A percentile compares a stretch with the other conserved stretches of the same genome.
Evolutionary conservation across 1,140 invertebrate genomes (phyloP).

Genomic region (Drosophila orosa): DNA sequence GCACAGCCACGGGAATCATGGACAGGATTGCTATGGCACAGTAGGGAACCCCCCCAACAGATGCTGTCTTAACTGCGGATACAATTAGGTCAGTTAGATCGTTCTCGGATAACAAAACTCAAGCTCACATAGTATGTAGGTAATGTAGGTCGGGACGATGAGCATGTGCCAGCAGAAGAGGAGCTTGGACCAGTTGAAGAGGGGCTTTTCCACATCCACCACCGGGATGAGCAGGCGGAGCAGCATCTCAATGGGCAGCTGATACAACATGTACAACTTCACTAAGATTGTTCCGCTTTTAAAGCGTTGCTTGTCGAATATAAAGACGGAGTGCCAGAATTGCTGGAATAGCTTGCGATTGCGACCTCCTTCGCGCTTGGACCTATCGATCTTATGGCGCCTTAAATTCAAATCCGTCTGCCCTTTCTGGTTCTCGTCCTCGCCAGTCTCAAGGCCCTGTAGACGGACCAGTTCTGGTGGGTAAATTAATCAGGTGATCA

Average conservation of each 20-base stretch:
- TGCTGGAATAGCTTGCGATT: slow-evolving; percentile 9
- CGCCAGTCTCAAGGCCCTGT: no score
- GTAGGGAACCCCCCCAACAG: background rate
- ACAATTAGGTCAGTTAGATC: background rate
- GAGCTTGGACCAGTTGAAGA: slow-evolving; percentile 40
- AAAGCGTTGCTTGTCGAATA: slow-evolving; percentile 10
- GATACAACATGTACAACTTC: slow-evolving; percentile 1
- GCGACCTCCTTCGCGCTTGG: background rate
- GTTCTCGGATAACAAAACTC: background rate
- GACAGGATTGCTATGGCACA: background rate
- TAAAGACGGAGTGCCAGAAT: slow-evolving; percentile 23
- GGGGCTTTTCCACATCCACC: slow-evolving; percentile 27
- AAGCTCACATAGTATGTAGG: slow-evolving; percentile 15
- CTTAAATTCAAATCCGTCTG: background rate
- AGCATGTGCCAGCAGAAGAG: slow-evolving; percentile 24
- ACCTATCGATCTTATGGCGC: background rate
- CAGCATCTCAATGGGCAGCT: slow-evolving; percentile 19
- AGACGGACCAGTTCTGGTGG: background rate
- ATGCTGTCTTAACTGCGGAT: background rate
- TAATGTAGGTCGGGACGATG: slow-evolving; percentile 7
- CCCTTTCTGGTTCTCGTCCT: no score
- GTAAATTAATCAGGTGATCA: background rate
- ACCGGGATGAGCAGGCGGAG: slow-evolving; percentile 28
- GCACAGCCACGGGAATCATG: background rate
- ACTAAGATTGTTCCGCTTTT: background rate